Base-by-base conservation (phyloP, 2,888 invertebrate species). In the Caenorhabditis sinica region DNA sequence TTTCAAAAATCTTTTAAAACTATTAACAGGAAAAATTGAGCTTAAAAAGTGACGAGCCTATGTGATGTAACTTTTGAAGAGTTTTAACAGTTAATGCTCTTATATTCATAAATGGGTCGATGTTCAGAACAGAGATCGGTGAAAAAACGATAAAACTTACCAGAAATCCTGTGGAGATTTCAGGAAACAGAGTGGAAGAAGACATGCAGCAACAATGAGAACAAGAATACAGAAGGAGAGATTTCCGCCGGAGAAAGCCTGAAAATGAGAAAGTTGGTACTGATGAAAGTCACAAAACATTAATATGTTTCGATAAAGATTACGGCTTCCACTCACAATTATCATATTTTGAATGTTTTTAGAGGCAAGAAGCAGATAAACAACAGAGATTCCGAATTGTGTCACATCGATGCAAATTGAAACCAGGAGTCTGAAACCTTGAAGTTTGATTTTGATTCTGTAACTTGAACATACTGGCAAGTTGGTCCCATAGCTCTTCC, bases 121-220 rank as follows among this genome's bases (percentile, higher is more conserved):
- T 45, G 23, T 25, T 43, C 40, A 25, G 4, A 15, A n/a, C 28
- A 45, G 5, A 17, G 45, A 9, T 30, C 30, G 9, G 28, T 56
- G 9, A n/a, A 61, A 49, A 61, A 36, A 17, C 28, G 33, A 53
- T 60, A 40, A 40, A 51, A 33, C 80, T 72, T 60, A 90, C 92
- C 92, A 92, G 85, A 92, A 92, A 80, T 92, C 92, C 58, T 90
- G 88, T 11, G 92, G 92, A 3, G 91, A 91, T 77, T 92, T 92
- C 51, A 92, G 84, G 82, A 92, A 90, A 8, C 87, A 88, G n/a
- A 92, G 75, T 30, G 92, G 92, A 17, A 91, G 85, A 28, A 92
- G 89, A 33, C 87, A 82, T 33, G 89, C 83, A 36, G 91, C 91
- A 25, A 92, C 84, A 61, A 91, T 88, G 11, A 92, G 75, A 20